Base-by-base conservation (phyloP, 2,113 vertebrate genomes). In the Fukomys damarensis region DNA sequence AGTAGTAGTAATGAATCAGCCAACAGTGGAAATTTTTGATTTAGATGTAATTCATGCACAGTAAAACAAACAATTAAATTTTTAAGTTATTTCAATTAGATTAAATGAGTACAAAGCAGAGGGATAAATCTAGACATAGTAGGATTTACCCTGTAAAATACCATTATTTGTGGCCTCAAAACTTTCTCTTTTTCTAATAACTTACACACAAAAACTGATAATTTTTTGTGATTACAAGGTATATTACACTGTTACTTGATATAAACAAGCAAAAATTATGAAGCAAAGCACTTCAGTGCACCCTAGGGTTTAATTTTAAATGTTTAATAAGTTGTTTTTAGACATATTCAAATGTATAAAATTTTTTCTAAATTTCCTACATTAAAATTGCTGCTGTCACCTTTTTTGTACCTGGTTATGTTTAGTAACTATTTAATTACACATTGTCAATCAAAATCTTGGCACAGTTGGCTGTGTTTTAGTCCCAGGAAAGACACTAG, bases 401-500 rank as follows among this genome's bases (percentile, higher is more conserved):
- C 83, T 97, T 97, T 97, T 79, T 24, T 58, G 32, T 46, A 80
- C 94, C 61, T 85, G 38, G 35, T 58, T 94, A 85, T 86, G 70
- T 86, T 84, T 35, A 26, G 92, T 89, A 98, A 83, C 59, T 83
- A 68, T 91, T 89, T 76, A 96, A 54, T 97, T 97, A 95, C 80
- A 91, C 54, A 61, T n/a, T 59, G 85, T 91, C 97, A 95, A 96
- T 98, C 95, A 98, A 97, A 97, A 89, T 81, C 74, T 91, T 91
- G 92, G 94, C 97, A 82, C 35, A 4, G 52, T 1, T 30, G 52
- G 46, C 77, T 98, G 65, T 93, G 7, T 91, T 98, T 98, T 96
- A 95, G 97, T 96, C 84, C 93, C 58, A 86, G 70, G 83, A 79
- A 81, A 92, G 70, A 94, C 94, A 84, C 19, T 12, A 7, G 96